These are phyloP conservation scores for Myrmecophaga tridactyla DNA, from an alignment of 2,113 vertebrate genomes.

Conservation along the genomic window DNA sequence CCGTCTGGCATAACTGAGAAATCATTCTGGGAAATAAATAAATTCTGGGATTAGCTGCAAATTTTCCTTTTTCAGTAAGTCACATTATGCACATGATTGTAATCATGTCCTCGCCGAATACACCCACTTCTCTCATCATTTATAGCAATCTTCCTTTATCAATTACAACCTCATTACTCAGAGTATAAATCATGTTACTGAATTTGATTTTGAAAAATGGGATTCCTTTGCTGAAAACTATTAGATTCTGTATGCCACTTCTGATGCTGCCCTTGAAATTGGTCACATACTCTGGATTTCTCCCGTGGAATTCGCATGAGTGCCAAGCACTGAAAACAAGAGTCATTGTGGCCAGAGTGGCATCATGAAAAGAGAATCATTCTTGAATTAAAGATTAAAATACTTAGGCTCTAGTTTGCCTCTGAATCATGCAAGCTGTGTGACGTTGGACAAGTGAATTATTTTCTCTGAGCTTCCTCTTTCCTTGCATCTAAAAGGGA, in stretches of 20 bases:
- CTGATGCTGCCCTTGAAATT: background rate
- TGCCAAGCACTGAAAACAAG: background rate
- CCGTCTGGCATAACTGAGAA: conserved; percentile 30
- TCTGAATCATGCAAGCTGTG: background rate
- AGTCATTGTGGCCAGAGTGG: background rate
- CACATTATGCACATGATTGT: conserved; percentile 13
- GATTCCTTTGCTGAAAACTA: conserved; percentile 13
- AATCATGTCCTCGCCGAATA: background rate
- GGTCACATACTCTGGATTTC: background rate
- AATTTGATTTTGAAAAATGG: conserved; percentile 1
- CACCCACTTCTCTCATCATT: background rate
- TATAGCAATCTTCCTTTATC: conserved; percentile 19
- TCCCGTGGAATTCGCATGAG: background rate
- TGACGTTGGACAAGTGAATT: background rate
- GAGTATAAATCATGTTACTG: background rate
- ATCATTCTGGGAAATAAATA: background rate
- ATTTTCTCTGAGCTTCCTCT: background rate
- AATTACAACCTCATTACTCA: conserved; percentile 19
- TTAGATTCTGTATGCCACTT: background rate
- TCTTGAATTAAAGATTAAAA: conserved; percentile 9
- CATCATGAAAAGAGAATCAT: background rate
- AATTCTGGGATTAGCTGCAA: conserved; percentile 3
- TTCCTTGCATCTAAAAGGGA: background rate
- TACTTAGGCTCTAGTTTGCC: background rate
- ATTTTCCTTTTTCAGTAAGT: conserved; percentile 9